Base-by-base conservation (phyloP, 2,113 vertebrate genomes). In the Delphinus delphis region DNA sequence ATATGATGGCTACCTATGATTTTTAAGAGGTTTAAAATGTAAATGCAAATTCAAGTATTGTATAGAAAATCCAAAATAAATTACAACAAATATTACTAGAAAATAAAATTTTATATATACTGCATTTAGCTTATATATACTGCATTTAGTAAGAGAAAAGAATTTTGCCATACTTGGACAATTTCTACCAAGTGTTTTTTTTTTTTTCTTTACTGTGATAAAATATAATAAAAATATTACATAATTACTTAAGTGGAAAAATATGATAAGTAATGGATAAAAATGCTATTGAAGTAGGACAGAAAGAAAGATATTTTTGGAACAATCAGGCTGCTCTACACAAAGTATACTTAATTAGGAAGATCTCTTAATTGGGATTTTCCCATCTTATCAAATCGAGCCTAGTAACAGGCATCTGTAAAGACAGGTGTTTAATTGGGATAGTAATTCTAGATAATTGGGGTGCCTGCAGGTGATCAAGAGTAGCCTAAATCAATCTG, bases 351-450 rank as follows among this genome's bases (percentile, higher is more conserved):
- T 90, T 97, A 97, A 97, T 96, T 94, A 90, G 85, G 53, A 62
- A 91, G 14, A 1, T 36, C 88, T 93, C 62, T 96, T 97, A 96
- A 97, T 95, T 95, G 92, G 89, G 85, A 89, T 81, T 97, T 97
- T 79, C 67, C 81, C 63, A 91, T 93, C 82, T 93, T 96, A 95
- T 86, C 77, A 97, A 94, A 86, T 93, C 3, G 8, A 97, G 36
- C 41, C 79, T 89, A 91, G 89, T 95, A 94, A 80, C 67, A 90
- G 71, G 93, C 95, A 93, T 89, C 88, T 97, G 55, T 94, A 97
- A 96, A 97, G 91, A 90, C 88, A 98, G 93, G 93, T 97, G 82
- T 83, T 97, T 97, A 97, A 98, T 91, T 95, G 85, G 67, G 41
- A 88, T 81, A 79, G 33, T 97, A 96, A 97, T 95, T 97, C 88